phyloP scores from a whole-genome alignment of 2,113 vertebrate species.

The Anarhynchus alexandrinus region DNA sequence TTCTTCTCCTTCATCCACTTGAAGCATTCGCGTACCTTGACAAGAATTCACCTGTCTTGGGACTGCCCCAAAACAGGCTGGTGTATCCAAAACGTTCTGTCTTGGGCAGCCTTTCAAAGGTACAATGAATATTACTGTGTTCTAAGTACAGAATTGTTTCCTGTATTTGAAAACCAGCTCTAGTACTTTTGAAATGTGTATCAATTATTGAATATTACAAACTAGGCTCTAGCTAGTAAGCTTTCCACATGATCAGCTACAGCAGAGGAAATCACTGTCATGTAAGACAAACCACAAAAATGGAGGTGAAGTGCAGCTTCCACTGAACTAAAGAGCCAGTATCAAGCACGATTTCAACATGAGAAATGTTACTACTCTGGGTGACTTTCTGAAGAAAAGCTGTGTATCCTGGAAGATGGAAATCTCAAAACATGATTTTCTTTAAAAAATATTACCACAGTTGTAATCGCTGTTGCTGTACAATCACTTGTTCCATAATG shows the following conservation, averaged over 20 bases:
- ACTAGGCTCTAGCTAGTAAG: not conserved
- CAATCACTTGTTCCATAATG: not conserved
- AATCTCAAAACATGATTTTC: not conserved
- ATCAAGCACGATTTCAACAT: not conserved
- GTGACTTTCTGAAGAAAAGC: not conserved
- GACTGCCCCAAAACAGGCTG: not conserved
- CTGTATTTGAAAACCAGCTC: not conserved
- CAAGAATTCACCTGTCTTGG: not conserved
- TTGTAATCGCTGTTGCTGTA: not conserved
- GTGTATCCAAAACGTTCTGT: not conserved
- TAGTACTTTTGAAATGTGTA: not conserved
- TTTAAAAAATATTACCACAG: not conserved
- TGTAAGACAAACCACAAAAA: not conserved
- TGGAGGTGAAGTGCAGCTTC: not conserved
- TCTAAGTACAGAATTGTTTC: not conserved
- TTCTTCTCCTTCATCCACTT: not conserved
- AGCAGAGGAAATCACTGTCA: not conserved
- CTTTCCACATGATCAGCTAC: not conserved
- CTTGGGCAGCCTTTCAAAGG: not conserved
- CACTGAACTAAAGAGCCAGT: not conserved
- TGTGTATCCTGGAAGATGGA: not conserved
- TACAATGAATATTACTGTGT: not conserved
- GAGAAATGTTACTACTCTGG: not conserved
- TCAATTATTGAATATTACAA: not conserved
- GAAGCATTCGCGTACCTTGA: not conserved